These are phyloP conservation scores for Piprites chloris DNA, from an alignment of 2,113 vertebrate genomes.

Conservation along the genomic window DNA sequence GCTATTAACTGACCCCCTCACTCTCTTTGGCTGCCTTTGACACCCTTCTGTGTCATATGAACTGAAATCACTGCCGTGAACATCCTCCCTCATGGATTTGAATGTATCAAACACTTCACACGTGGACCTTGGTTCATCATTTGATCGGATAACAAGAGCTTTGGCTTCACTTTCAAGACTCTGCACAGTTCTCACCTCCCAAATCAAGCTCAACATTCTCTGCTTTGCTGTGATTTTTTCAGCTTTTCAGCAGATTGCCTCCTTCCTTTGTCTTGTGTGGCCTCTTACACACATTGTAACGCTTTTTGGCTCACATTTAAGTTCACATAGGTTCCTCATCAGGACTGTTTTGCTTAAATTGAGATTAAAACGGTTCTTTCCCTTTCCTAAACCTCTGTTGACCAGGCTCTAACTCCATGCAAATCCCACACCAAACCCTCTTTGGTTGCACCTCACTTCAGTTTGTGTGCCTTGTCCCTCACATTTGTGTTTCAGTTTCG, in stretches of 20 bases:
- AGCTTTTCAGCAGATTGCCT: not conserved
- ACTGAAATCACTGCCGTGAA: not conserved
- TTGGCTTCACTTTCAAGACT: not conserved
- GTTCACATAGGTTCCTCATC: accelerated
- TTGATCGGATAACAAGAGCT: not conserved
- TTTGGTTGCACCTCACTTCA: not conserved
- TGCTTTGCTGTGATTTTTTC: not conserved
- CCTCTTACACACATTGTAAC: not conserved
- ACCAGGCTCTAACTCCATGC: not conserved
- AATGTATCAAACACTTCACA: not conserved
- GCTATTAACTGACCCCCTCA: not conserved
- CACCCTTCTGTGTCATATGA: not conserved
- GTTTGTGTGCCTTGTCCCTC: not conserved
- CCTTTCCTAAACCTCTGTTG: not conserved
- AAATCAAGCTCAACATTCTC: not conserved
- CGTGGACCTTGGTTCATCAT: not conserved
- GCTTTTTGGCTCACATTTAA: not conserved
- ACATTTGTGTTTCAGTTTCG: not conserved
- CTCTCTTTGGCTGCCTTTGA: not conserved
- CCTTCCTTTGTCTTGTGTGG: not conserved
- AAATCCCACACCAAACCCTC: not conserved
- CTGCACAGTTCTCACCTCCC: not conserved
- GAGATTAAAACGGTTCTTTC: not conserved
- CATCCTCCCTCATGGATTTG: not conserved
- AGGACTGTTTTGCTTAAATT: not conserved